Evolutionary conservation across 2,797 vertebrate species (phyloP).

Genomic region (Schizopygopsis pylzovi): DNA sequence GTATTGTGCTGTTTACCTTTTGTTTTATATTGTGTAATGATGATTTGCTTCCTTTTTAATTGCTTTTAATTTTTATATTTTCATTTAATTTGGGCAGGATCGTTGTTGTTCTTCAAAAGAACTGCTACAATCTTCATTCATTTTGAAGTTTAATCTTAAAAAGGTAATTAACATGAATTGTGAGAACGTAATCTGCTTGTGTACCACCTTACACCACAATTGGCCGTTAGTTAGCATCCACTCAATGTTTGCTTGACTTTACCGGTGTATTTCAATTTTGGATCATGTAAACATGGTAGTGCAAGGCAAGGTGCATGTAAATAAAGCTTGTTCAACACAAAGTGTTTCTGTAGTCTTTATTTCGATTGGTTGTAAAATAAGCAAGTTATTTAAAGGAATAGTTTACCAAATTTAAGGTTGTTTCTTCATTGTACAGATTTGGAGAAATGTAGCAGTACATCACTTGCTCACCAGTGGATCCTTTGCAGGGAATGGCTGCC

Average conservation of each 20-base stretch:
- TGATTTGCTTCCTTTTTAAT: neutral
- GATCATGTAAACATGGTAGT: constrained; percentile 87
- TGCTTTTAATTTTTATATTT: neutral
- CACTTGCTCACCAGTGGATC: neutral
- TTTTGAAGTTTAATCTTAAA: constrained; percentile 6
- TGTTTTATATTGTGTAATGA: constrained; percentile 19
- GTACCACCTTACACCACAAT: constrained; percentile 10
- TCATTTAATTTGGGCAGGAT: neutral
- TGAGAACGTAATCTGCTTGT: constrained; percentile 10
- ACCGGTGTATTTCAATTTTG: constrained; percentile 88
- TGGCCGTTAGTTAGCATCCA: constrained; percentile 63
- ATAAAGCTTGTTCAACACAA: constrained; percentile 93
- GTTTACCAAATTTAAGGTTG: neutral
- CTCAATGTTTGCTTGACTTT: constrained; percentile 85
- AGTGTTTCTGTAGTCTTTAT: constrained; percentile 57
- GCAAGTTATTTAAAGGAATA: neutral
- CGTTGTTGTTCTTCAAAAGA: neutral
- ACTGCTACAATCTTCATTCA: neutral
- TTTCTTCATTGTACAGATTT: neutral
- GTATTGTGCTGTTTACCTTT: constrained; percentile 15
- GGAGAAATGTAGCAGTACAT: neutral
- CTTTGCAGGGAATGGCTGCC: neutral
- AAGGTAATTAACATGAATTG: constrained; percentile 32
- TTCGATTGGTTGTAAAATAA: constrained; percentile 31
- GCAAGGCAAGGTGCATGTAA: constrained; percentile 95